These are phyloP conservation scores for Micropterix aruncella DNA, from an alignment of 2,888 invertebrate species.

Conservation along the genomic window DNA sequence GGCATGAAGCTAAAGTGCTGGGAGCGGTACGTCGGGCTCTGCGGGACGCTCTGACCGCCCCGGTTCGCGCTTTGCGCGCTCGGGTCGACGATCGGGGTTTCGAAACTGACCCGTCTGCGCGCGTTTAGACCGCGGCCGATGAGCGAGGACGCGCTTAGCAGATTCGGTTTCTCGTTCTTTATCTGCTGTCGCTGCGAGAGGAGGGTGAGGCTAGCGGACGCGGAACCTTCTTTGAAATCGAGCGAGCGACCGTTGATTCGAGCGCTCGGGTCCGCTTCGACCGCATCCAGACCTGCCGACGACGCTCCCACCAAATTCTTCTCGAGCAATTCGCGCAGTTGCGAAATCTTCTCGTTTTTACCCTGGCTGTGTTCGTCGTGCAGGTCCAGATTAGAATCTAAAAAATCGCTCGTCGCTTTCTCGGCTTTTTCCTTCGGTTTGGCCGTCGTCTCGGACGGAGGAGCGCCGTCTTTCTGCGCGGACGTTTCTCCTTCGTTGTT, in stretches of 20 bases:
- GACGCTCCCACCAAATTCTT: slow-evolving; percentile 34
- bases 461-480: neutral
- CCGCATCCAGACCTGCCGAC: slow-evolving; percentile 13
- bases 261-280: slow-evolving; percentile 19
- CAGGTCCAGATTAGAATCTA: slow-evolving; percentile 30
- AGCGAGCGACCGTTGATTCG: slow-evolving; percentile 17
- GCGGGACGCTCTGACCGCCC: slow-evolving; percentile 35
- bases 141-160: slow-evolving; percentile 4
- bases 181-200: slow-evolving; percentile 17
- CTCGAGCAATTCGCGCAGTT: slow-evolving; percentile 55
- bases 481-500: slow-evolving; percentile 21
- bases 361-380: slow-evolving; percentile 35
- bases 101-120: slow-evolving; percentile 41
- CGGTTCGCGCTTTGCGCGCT: slow-evolving; percentile 5
- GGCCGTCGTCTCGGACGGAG: neutral
- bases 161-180: slow-evolving; percentile 10
- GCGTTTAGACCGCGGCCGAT: slow-evolving; percentile 16
- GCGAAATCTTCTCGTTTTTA: slow-evolving; percentile 54
- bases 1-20: slow-evolving; percentile 78
- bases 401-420: slow-evolving; percentile 17
- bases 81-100: slow-evolving; percentile 21
- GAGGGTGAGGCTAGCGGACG: slow-evolving; percentile 9
- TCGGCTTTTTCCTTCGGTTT: neutral
- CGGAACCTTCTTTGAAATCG: slow-evolving; percentile 14
- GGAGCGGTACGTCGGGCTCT: slow-evolving; percentile 62